phyloP scores from a whole-genome alignment of 2,113 vertebrate genomes.

The Psammodynastes pulverulentus region DNA sequence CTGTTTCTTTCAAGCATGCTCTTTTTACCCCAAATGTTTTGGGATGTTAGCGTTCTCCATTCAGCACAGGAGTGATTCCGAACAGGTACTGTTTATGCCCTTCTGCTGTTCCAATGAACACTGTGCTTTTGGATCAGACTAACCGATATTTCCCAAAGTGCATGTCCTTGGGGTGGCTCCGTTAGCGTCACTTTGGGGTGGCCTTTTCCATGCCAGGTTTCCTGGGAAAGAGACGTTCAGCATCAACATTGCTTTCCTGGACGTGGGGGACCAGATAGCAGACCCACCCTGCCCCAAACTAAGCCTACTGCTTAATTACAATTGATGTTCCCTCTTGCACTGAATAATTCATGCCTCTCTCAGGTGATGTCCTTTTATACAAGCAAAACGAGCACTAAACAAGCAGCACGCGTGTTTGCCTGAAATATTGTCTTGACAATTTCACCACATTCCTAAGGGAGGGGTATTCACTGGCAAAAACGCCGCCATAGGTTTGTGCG shows the following conservation, averaged over 20 bases:
- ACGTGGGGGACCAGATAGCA: conserved; percentile 15
- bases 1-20: background rate
- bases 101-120: conserved; percentile 8
- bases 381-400: conserved; percentile 31
- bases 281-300: conserved; percentile 21
- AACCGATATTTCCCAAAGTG: background rate
- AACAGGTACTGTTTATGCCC: conserved; percentile 24
- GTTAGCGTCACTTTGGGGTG: conserved; percentile 5
- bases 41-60: background rate
- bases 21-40: background rate
- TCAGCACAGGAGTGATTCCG: background rate
- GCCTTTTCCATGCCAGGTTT: background rate
- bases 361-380: conserved; percentile 70
- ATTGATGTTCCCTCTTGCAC: conserved; percentile 60
- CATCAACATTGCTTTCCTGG: background rate
- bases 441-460: conserved; percentile 26
- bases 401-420: conserved; percentile 36
- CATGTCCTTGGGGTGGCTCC: conserved; percentile 27
- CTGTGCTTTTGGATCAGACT: conserved; percentile 4
- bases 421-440: conserved; percentile 38
- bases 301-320: conserved; percentile 38
- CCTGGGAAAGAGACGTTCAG: background rate
- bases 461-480: background rate
- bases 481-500: background rate
- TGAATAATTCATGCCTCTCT: conserved; percentile 66